Base-by-base conservation (phyloP, 2,113 vertebrate species). In the Phoxinus phoxinus region DNA sequence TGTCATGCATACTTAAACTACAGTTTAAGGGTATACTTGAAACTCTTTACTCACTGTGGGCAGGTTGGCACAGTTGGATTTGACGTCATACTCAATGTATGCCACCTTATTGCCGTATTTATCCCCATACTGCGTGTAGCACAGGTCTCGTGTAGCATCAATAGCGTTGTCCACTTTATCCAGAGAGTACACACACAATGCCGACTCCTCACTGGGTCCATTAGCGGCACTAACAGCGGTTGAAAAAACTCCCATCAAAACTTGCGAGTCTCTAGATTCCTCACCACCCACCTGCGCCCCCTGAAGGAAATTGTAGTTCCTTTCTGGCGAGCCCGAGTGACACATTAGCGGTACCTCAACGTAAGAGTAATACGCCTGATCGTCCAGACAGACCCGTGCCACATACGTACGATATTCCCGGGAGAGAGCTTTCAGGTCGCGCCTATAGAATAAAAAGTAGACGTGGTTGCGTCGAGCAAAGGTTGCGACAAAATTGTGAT, bases 41-140 rank as follows among this genome's bases (percentile, higher is more conserved):
- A 59, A 65, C 27, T 41, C 3, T 2, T 7, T 35, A 88, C 96
- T 96, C 93, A 99, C 98, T 89, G 92, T 88, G 0, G 96, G 97
- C 81, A 99, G 93, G 90, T 95, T 97, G 81, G 96, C 97, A 19
- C 98, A 99, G 94, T 94, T 96, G 25, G 98, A 99, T 85, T 96
- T 98, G 90, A 99, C 97, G 13, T 99, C 97, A 0, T 99, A 99
- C 84, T 99, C 98, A 3, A 99, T 99, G 91, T 98, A 99, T 0
- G 97, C 96, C 88, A 95, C 95, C 88, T 96, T 95, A 0, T 25
- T 78, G 0, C 95, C 94, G 58, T 95, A 94, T 0, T 91, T 87
- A 1, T 82, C 94, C 10, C 98, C 98, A 2, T 96, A 94, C 80
- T 94, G 93, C 77, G 97, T 99, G 92, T 99, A 99, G 91, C 98